Percentiles rank a stretch among this genome's conserved stretches.
These are phyloP conservation scores for Ciconia maguari DNA, from an alignment of 2,113 vertebrate species.

Conservation along the genomic window DNA sequence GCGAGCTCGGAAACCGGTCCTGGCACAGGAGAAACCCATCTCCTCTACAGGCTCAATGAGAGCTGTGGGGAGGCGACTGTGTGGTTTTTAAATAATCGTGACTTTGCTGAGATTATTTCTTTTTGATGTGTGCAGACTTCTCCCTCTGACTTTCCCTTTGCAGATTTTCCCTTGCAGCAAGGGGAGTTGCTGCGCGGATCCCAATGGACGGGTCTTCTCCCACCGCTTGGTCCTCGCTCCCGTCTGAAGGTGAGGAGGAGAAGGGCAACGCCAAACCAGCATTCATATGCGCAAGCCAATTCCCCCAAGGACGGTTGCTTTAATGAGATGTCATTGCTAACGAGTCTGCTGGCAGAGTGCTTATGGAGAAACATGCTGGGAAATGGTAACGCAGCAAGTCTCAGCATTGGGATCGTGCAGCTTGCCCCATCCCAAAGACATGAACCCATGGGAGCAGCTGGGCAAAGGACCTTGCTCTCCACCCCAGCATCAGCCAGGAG, in stretches of 20 bases:
- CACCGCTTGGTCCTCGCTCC: background rate
- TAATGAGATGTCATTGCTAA: slow-evolving; percentile 12
- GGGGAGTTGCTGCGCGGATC: background rate
- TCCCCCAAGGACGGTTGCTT: background rate
- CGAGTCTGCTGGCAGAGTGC: background rate
- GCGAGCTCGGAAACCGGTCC: background rate
- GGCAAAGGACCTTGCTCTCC: background rate
- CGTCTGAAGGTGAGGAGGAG: background rate
- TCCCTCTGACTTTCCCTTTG: background rate
- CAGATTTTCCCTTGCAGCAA: background rate
- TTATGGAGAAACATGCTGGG: background rate
- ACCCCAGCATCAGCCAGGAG: background rate
- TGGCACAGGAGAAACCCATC: background rate
- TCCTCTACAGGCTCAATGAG: background rate
- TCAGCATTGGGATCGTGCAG: fast-evolving
- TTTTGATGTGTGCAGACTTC: slow-evolving; percentile 30
- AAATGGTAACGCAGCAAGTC: background rate
- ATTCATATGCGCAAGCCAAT: background rate
- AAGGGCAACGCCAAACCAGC: background rate
- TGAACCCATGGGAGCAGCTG: background rate
- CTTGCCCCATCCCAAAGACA: background rate
- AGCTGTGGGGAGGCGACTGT: background rate
- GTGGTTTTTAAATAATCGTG: background rate
- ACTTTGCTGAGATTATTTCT: slow-evolving; percentile 3
- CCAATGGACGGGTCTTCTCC: background rate